These are phyloP conservation scores for Stomatorhinus ivindoensis DNA, from an alignment of 2,113 vertebrate species.

Conservation along the genomic window DNA sequence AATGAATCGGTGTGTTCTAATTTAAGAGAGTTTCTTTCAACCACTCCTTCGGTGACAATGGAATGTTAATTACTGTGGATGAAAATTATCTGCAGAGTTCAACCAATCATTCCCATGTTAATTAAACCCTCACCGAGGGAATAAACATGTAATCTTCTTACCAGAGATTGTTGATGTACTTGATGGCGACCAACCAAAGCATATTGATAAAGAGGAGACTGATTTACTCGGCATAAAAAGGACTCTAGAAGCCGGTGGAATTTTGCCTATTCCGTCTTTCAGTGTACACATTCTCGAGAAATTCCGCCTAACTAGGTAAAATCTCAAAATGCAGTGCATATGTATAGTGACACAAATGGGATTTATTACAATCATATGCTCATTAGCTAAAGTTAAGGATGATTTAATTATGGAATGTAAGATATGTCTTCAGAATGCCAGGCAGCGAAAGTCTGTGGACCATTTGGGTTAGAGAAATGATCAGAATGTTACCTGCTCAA, in stretches of 20 bases:
- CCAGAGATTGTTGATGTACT: conserved; percentile 16
- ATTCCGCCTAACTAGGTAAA: background rate
- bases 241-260: background rate
- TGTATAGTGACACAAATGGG: background rate
- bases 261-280: background rate
- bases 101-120: conserved; percentile 24
- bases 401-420: background rate
- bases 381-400: background rate
- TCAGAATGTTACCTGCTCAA: background rate
- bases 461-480: background rate
- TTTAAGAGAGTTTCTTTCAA: conserved; percentile 24
- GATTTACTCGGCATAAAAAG: background rate
- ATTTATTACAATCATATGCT: background rate
- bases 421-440: background rate
- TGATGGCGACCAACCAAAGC: background rate
- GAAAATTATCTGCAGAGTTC: conserved; percentile 24
- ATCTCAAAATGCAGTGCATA: background rate
- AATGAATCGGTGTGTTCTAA: conserved; percentile 16
- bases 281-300: background rate
- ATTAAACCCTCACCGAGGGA: conserved; percentile 20
- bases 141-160: conserved; percentile 12
- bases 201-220: background rate
- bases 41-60: background rate
- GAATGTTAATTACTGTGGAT: conserved; percentile 25
- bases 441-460: background rate